Percentiles rank a stretch among this genome's conserved stretches.
Evolutionary conservation across 2,888 invertebrate species (phyloP).

Genomic region (Rhamnusium bicolor): DNA sequence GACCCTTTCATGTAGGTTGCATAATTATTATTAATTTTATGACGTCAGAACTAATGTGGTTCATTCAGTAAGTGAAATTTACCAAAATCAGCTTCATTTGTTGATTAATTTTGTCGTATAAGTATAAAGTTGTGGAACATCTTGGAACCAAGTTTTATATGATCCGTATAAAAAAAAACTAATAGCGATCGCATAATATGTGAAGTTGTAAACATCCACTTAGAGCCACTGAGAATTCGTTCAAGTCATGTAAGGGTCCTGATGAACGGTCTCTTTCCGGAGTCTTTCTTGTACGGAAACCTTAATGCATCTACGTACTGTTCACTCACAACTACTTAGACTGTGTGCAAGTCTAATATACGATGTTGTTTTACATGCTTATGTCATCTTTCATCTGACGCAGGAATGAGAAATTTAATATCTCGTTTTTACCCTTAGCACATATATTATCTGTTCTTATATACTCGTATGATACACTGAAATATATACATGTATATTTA

Average conservation of each 20-base stretch:
- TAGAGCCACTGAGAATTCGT: not conserved
- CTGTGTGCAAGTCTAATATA: constrained; percentile 17
- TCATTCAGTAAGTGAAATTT: too few relatives aligned
- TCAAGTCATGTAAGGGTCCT: constrained; percentile 11
- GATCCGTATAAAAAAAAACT: too few relatives aligned
- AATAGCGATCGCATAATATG: not conserved
- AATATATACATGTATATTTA: not conserved
- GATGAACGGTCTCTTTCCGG: constrained; percentile 33
- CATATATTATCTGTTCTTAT: not conserved
- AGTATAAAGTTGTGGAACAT: too few relatives aligned
- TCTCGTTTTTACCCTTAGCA: not conserved
- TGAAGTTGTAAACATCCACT: constrained; percentile 2
- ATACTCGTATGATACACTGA: not conserved
- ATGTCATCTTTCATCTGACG: constrained; percentile 3
- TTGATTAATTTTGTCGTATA: too few relatives aligned
- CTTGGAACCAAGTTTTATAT: too few relatives aligned
- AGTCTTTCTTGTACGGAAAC: constrained; percentile 23
- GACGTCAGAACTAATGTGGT: too few relatives aligned
- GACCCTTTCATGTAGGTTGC: too few relatives aligned
- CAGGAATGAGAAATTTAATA: constrained; percentile 10
- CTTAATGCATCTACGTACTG: constrained; percentile 17
- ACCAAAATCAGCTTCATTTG: too few relatives aligned
- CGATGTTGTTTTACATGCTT: constrained; percentile 14
- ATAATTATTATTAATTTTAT: too few relatives aligned
- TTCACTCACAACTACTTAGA: constrained; percentile 18